Percentiles rank a stretch among this genome's conserved stretches.
Evolutionary conservation across 2,797 vertebrate genomes (phyloP).

Genomic region (Oceanodroma leucorhoa): DNA sequence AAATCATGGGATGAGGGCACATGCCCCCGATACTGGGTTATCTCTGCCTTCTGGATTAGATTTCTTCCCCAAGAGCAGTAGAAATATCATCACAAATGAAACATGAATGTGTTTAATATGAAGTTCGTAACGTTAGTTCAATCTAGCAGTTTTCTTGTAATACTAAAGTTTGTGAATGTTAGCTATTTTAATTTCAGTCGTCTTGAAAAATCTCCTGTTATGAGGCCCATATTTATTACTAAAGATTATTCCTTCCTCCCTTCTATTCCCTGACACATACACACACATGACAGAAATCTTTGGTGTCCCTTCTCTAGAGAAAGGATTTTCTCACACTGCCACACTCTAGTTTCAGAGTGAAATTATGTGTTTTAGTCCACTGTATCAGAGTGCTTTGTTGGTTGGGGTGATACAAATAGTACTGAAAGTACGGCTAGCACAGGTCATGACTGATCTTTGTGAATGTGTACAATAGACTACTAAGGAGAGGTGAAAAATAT

Average conservation of each 20-base stretch:
- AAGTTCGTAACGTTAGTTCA: neutral
- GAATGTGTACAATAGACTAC: accelerated
- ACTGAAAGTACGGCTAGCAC: neutral
- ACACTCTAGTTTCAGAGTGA: neutral
- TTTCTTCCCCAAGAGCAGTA: neutral
- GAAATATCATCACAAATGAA: neutral
- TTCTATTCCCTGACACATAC: neutral
- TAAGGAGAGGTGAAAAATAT: neutral
- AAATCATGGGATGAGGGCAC: neutral
- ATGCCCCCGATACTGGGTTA: neutral
- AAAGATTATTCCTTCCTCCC: neutral
- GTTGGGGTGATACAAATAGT: neutral
- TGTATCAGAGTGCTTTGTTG: neutral
- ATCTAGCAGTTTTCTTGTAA: neutral
- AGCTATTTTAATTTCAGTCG: neutral
- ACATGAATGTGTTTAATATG: neutral
- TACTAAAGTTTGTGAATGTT: neutral
- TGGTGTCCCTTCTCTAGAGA: neutral
- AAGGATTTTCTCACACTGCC: neutral
- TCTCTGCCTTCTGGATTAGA: neutral
- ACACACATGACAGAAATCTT: accelerated
- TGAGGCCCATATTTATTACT: neutral
- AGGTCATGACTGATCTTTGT: neutral
- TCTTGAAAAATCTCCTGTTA: neutral
- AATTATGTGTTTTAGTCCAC: neutral